A percentile compares a stretch with the other conserved stretches of the same genome.
Conservation (phyloP, 64 coral and sea anemone species). For the Montipora efflorescens region DNA sequence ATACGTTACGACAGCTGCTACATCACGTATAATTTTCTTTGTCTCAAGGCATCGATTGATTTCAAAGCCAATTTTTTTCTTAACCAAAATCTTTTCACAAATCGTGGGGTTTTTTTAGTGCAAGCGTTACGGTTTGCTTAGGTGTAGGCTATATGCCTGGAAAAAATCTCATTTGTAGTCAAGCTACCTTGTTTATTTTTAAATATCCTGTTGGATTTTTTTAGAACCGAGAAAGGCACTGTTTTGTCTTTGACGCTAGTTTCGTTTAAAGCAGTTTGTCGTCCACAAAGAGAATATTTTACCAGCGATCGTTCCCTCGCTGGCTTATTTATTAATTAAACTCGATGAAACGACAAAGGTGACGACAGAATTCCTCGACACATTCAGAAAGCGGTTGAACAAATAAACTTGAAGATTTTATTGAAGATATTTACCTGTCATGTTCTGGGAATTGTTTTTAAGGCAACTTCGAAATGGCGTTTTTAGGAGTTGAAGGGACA, state of each 20-base stretch:
- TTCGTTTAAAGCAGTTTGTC: not conserved
- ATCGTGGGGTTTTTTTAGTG: too few species aligned
- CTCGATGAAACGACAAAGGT: slow-evolving; percentile 28
- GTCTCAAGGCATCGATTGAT: not conserved
- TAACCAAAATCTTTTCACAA: too few species aligned
- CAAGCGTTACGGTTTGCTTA: too few species aligned
- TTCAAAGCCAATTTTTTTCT: too few species aligned
- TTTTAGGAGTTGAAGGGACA: too few species aligned
- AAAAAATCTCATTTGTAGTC: not conserved
- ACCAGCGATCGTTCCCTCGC: slow-evolving; percentile 5
- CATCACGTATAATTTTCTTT: not conserved
- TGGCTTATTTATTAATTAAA: slow-evolving; percentile 66
- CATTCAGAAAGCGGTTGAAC: slow-evolving; percentile 14
- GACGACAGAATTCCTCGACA: slow-evolving; percentile 7
- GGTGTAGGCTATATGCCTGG: not conserved
- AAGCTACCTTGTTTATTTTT: not conserved
- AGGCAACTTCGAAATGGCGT: too few species aligned
- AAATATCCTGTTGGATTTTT: not conserved
- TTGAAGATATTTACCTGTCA: not conserved
- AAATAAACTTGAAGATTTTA: slow-evolving; percentile 32
- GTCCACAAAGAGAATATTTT: slow-evolving; percentile 23
- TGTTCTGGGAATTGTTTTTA: not conserved
- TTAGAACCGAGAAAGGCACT: not conserved
- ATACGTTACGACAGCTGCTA: too few species aligned
- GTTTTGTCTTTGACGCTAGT: not conserved